phyloP scores from a whole-genome alignment of 2,797 vertebrate species.

The Tenualosa thibaudeaui region DNA sequence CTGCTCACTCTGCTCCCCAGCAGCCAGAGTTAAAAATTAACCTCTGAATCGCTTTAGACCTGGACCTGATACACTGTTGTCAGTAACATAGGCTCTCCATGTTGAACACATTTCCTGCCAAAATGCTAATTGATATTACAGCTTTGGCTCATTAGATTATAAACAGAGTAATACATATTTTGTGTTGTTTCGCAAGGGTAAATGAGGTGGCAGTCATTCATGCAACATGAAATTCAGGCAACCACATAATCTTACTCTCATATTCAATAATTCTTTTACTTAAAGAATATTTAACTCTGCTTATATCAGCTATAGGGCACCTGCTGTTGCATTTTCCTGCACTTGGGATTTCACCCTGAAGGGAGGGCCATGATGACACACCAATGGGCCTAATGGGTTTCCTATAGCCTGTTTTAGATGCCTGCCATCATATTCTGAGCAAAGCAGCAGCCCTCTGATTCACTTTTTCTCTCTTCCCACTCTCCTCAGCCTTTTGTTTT shows the following conservation, averaged over 20 bases:
- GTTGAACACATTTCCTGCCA: not conserved
- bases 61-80: constrained; percentile 33
- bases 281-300: no score
- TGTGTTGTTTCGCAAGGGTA: not conserved
- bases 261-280: not conserved
- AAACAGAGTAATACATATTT: not conserved
- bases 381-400: not conserved
- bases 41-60: constrained; percentile 48
- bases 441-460: not conserved
- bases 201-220: not conserved
- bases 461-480: not conserved
- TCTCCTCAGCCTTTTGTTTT: not conserved
- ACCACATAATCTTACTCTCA: not conserved
- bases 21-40: constrained; percentile 76
- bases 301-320: no score
- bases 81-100: constrained; percentile 12
- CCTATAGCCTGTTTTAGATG: not conserved
- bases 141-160: not conserved
- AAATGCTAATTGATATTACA: not conserved
- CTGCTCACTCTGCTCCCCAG: constrained; percentile 50
- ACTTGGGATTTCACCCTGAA: not conserved
- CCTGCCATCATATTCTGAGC: not conserved
- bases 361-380: not conserved
- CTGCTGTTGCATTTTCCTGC: not conserved
- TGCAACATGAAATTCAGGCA: not conserved